These are phyloP conservation scores for Camarhynchus parvulus DNA, from an alignment of 2,113 vertebrate species.

Conservation along the genomic window DNA sequence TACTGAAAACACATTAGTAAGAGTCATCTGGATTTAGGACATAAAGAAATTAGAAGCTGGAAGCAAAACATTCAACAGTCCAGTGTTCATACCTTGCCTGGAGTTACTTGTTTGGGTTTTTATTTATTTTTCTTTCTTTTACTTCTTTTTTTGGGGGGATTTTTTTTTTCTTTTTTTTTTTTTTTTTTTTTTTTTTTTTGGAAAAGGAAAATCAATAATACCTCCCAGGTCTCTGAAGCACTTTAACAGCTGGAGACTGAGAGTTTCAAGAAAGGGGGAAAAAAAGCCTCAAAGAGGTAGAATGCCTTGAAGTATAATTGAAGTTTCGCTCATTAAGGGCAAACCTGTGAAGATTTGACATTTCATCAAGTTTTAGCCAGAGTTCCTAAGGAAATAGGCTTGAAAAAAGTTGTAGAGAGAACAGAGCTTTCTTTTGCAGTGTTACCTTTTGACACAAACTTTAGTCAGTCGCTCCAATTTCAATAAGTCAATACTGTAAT, in stretches of 20 bases:
- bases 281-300: constrained; percentile 10
- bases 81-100: not conserved
- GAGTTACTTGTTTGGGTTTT: not conserved
- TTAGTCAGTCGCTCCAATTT: not conserved
- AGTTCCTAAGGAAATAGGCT: constrained; percentile 15
- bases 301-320: constrained; percentile 56
- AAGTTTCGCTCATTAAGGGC: constrained; percentile 58
- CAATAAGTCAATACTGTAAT: not conserved
- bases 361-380: constrained; percentile 18
- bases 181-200: not conserved
- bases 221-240: constrained; percentile 12
- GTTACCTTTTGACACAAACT: constrained; percentile 1
- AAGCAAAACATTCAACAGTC: constrained; percentile 1
- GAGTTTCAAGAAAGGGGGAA: not conserved
- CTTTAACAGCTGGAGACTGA: not conserved
- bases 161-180: not conserved
- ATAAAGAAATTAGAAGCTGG: not conserved
- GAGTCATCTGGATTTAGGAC: not conserved
- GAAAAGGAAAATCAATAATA: constrained; percentile 23
- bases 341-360: constrained; percentile 29
- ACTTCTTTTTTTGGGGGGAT: not conserved
- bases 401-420: not conserved
- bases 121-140: not conserved
- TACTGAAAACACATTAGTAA: not conserved
- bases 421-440: not conserved